Evolutionary conservation across 2,888 invertebrate genomes (phyloP).

Genomic region (Agrenia bidenticulata): DNA sequence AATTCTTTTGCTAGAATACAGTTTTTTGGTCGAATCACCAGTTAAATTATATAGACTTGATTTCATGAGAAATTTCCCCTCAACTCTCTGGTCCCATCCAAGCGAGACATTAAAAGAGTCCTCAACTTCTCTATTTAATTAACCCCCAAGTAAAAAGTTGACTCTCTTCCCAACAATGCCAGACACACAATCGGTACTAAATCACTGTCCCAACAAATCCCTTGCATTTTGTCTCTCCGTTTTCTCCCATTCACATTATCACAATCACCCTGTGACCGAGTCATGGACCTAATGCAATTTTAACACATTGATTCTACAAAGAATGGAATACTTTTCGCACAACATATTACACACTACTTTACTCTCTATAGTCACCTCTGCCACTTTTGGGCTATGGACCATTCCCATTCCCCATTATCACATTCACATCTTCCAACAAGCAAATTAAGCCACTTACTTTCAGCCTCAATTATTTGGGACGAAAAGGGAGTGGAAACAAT

Average conservation of each 20-base stretch:
- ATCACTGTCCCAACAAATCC: conserved; percentile 5
- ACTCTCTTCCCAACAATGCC: conserved; percentile 2
- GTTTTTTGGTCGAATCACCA: too few relatives aligned
- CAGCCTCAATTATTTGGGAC: conserved; percentile 3
- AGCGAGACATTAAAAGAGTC: conserved; percentile 6
- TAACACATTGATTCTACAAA: too few relatives aligned
- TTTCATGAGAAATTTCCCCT: conserved; percentile 9
- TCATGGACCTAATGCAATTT: too few relatives aligned
- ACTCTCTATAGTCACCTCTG: too few relatives aligned
- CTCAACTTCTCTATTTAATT: background rate
- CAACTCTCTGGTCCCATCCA: background rate
- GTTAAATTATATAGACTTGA: conserved; percentile 3
- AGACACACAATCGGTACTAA: conserved; percentile 6
- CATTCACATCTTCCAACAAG: background rate
- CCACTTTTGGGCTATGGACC: too few relatives aligned
- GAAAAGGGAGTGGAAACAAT: background rate
- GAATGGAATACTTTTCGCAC: too few relatives aligned
- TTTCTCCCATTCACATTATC: conserved; percentile 1
- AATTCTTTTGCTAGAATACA: too few relatives aligned
- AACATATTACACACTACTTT: too few relatives aligned
- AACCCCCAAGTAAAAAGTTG: background rate
- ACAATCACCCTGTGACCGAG: too few relatives aligned
- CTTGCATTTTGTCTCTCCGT: background rate
- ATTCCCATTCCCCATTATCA: background rate
- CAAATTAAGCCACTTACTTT: background rate